Conservation (phyloP, 2,113 vertebrate species). For the Cepphus grylle region DNA sequence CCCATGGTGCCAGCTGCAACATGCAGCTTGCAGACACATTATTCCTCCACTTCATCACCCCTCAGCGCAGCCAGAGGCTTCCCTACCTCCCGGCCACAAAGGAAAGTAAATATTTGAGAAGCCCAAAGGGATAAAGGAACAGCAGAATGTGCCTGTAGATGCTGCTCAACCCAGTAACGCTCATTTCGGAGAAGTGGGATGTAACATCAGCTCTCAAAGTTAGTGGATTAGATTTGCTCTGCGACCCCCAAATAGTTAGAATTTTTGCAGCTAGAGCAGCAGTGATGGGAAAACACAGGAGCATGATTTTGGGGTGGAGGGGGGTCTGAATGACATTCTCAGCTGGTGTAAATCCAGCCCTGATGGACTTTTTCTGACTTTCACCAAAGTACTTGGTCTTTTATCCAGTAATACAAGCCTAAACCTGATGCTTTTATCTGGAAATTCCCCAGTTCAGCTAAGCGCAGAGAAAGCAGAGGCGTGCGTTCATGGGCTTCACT, state of each 20-base stretch:
- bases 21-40: background rate
- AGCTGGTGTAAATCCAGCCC: background rate
- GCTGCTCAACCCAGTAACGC: background rate
- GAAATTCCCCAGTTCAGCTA: background rate
- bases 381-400: background rate
- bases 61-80: background rate
- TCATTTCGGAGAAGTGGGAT: background rate
- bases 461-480: background rate
- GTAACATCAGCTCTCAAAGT: background rate
- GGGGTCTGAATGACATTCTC: background rate
- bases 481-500: accelerated
- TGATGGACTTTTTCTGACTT: background rate
- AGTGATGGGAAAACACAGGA: accelerated
- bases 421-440: background rate
- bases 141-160: background rate
- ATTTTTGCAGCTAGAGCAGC: background rate
- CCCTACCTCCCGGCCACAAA: background rate
- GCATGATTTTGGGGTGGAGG: background rate
- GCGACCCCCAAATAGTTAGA: background rate
- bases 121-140: background rate
- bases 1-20: background rate
- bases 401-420: background rate
- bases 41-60: background rate
- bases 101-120: background rate
- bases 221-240: background rate